These are phyloP conservation scores for Notarius quadriscutis DNA, from an alignment of 2,113 vertebrate genomes.

Conservation along the genomic window DNA sequence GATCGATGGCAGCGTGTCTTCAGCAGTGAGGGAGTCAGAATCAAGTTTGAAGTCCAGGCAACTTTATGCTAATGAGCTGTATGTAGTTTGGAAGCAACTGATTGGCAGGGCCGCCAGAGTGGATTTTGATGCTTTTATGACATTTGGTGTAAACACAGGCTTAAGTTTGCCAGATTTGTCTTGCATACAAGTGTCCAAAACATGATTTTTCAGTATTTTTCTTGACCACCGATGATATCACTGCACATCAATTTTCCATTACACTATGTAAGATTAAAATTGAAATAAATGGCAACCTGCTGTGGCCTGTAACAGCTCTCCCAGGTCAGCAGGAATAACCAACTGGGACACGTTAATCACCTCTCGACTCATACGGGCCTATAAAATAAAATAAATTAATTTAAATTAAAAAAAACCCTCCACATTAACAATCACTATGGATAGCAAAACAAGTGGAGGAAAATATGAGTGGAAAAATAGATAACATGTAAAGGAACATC, in stretches of 20 bases:
- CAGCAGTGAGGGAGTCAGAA: too few species aligned
- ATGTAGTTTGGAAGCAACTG: too few species aligned
- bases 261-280: not conserved
- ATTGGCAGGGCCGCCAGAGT: too few species aligned
- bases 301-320: slow-evolving; percentile 76
- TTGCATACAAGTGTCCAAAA: not conserved
- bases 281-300: slow-evolving; percentile 70
- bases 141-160: too few species aligned
- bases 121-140: too few species aligned
- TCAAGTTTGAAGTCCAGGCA: too few species aligned
- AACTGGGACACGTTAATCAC: slow-evolving; percentile 88
- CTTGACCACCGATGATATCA: not conserved
- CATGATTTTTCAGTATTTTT: not conserved
- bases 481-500: not conserved
- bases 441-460: not conserved
- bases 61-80: too few species aligned
- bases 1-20: too few species aligned
- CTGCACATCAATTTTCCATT: not conserved
- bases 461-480: not conserved
- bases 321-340: slow-evolving; percentile 87
- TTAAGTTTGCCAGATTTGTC: not conserved
- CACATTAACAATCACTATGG: not conserved
- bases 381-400: not conserved
- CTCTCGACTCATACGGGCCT: slow-evolving; percentile 89
- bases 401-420: not conserved